Percentiles rank a stretch among this genome's conserved stretches.
Conservation (phyloP, 2,113 vertebrate genomes). For the Aspiorhynchus laticeps region DNA sequence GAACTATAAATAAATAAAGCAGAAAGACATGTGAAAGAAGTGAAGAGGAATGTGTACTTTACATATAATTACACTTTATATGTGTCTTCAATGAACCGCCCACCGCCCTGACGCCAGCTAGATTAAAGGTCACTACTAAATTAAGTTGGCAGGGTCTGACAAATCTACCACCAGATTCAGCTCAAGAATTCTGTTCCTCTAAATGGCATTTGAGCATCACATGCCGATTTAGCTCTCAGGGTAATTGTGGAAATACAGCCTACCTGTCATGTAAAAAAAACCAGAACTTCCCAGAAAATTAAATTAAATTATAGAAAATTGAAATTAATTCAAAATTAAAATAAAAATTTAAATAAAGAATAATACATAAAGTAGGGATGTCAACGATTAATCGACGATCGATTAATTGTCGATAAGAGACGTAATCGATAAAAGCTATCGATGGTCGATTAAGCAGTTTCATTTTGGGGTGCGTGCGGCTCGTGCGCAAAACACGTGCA, state of each 20-base stretch:
- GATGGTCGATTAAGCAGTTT: no score
- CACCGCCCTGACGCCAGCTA: not conserved
- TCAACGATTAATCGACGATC: no score
- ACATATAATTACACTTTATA: constrained; percentile 23
- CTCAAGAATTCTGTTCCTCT: not conserved
- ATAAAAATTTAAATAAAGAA: not conserved
- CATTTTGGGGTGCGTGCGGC: no score
- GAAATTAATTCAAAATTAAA: not conserved
- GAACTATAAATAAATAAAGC: not conserved
- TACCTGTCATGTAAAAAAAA: not conserved
- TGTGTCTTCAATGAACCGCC: not conserved
- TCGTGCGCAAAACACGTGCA: no score
- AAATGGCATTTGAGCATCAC: not conserved
- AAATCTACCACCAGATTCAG: not conserved
- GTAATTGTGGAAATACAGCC: not conserved
- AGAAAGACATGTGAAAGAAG: not conserved
- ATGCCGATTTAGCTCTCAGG: not conserved
- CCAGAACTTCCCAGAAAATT: not conserved
- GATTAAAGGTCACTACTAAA: constrained; percentile 29
- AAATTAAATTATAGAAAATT: not conserved
- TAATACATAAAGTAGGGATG: not conserved
- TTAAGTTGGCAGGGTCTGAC: constrained; percentile 13
- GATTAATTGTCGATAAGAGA: no score
- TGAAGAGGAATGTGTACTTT: not conserved
- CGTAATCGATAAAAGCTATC: no score